Conservation (phyloP, 1,140 invertebrate species). For the Orius insidiosus region DNA sequence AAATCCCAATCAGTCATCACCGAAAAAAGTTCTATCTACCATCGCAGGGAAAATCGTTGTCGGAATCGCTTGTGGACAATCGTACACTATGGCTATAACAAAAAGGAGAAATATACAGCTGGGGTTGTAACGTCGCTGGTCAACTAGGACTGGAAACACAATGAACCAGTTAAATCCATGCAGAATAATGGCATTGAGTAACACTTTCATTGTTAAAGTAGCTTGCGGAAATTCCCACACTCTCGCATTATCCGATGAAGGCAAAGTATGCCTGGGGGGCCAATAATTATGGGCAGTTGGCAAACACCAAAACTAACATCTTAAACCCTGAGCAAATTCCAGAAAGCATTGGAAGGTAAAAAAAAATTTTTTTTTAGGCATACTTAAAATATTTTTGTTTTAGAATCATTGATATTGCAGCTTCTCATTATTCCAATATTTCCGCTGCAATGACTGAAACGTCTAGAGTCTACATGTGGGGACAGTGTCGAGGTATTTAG, state of each 20-base stretch:
- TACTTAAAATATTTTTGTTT: constrained; percentile 10
- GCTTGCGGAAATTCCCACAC: constrained; percentile 49
- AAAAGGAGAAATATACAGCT: constrained; percentile 38
- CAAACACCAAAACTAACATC: constrained; percentile 38
- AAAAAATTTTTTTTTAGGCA: background rate
- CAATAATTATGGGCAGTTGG: constrained; percentile 44
- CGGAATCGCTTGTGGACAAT: constrained; percentile 43
- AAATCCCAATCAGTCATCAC: constrained; percentile 40
- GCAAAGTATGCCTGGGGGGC: constrained; percentile 45
- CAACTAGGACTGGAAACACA: constrained; percentile 45
- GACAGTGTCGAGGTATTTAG: constrained; percentile 39
- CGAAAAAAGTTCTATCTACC: constrained; percentile 35
- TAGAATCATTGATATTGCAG: constrained; percentile 44
- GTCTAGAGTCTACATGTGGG: constrained; percentile 46
- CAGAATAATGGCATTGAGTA: constrained; percentile 30
- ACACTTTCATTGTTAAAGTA: constrained; percentile 36
- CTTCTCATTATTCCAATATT: constrained; percentile 42
- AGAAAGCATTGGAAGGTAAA: constrained; percentile 29
- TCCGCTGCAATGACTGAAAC: constrained; percentile 42
- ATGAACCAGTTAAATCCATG: constrained; percentile 41
- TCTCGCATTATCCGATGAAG: constrained; percentile 44
- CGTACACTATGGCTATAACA: constrained; percentile 40
- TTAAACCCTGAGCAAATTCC: constrained; percentile 33
- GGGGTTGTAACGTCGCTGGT: constrained; percentile 51
- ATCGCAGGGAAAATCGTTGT: constrained; percentile 33